Base-by-base conservation (phyloP, 2,888 invertebrate genomes). In the Campoplex capitator region DNA sequence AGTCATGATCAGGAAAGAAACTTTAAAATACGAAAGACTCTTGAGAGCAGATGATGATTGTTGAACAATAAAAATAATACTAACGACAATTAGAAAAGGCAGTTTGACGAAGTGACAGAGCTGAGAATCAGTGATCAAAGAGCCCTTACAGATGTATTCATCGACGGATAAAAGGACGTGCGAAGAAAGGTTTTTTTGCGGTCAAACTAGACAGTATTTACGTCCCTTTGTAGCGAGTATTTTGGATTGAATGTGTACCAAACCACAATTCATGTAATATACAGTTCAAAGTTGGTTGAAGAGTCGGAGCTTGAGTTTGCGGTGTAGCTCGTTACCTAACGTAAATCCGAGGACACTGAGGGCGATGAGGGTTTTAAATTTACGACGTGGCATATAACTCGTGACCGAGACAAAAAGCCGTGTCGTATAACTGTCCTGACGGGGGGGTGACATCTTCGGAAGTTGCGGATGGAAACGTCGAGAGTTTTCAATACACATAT, bases 391-490 rank as follows among this genome's bases (percentile, higher is more conserved):
- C 76, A 77, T 81, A 86, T 77, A 86, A 80, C 79, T 80, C 68
- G 75, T 28, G 65, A 32, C 32, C 51, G 65, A 62, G 83, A 86
- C 86, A 84, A 84, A 86, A 86, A 81, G 84, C 77, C 80, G 45
- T 84, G 77, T 81, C 86, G 83, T 84, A 86, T 86, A 86, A 84
- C 76, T 84, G 84, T 74, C 81, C 48, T 68, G 74, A 28, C 67
- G 76, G 35, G 23, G 23, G 77, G 58, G 67, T 79, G 83, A 83
- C 83, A 81, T 86, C 86, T 86, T 86, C 86, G 86, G 86, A 86
- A 86, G 86, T 84, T 74, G 84, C 67, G 84, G 62, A 77, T 84
- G 73, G 75, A 58, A 74, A 48, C 16, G 74, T 54, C 32, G 65
- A 78, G 65, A 78, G 68, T 35, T 42, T 35, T 76, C 75, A 35